phyloP scores from a whole-genome alignment of 1,140 invertebrate genomes.

The Panagrolaimus sp. region DNA sequence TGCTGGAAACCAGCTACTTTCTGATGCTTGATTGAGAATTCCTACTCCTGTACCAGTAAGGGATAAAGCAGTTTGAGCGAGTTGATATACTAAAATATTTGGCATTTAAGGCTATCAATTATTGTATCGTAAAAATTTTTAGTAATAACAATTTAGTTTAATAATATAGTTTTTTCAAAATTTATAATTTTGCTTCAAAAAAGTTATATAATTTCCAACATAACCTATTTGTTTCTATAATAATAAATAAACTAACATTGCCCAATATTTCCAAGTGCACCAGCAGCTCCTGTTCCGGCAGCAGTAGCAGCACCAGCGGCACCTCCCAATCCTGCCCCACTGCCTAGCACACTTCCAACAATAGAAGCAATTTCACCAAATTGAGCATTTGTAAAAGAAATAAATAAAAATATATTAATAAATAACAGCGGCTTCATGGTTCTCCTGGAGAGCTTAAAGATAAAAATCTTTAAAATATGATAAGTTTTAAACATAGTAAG shows the following conservation, averaged over 20 bases:
- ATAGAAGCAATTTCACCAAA: slow-evolving; percentile 5
- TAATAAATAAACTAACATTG: not conserved
- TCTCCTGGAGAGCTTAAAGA: too few relatives aligned
- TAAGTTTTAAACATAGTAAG: too few relatives aligned
- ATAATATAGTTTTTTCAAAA: too few relatives aligned
- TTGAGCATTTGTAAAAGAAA: not conserved
- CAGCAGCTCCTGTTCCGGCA: not conserved
- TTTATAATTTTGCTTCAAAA: too few relatives aligned
- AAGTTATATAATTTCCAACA: too few relatives aligned
- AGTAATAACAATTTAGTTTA: too few relatives aligned
- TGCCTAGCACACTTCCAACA: not conserved
- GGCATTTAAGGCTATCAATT: not conserved
- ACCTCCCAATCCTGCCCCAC: not conserved
- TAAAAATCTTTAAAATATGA: too few relatives aligned
- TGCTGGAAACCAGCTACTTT: slow-evolving; percentile 10
- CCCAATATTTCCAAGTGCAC: not conserved
- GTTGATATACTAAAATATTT: slow-evolving; percentile 7
- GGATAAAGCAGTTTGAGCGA: slow-evolving; percentile 1
- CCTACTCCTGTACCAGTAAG: slow-evolving; percentile 10
- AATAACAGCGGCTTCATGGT: not conserved
- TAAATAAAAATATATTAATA: not conserved
- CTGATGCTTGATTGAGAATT: slow-evolving; percentile 4
- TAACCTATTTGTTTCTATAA: too few relatives aligned
- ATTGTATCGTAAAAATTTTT: too few relatives aligned
- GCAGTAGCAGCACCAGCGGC: not conserved